A percentile compares a stretch with the other conserved stretches of the same genome.
Evolutionary conservation across 53 echinoderm and acorn worm genomes (phyloP).

Genomic region (Echinometra lucunter): DNA sequence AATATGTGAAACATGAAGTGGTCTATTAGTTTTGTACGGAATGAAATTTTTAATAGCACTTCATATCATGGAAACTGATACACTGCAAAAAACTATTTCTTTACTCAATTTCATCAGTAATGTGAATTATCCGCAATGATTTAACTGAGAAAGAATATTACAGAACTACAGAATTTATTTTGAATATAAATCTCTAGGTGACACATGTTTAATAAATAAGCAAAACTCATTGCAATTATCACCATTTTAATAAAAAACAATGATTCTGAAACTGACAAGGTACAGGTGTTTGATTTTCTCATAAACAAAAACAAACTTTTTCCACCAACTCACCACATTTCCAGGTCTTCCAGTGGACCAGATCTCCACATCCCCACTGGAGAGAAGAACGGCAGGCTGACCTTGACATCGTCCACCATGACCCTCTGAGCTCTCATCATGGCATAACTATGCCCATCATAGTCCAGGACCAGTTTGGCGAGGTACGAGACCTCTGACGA

Average conservation of each 20-base stretch:
- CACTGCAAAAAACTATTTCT: too few species aligned
- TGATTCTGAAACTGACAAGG: too few species aligned
- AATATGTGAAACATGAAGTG: too few species aligned
- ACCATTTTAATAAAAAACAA: neutral
- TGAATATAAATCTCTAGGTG: too few species aligned
- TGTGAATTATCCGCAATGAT: too few species aligned
- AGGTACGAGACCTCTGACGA: slow-evolving; percentile 73
- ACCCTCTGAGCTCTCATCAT: slow-evolving; percentile 64
- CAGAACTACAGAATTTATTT: too few species aligned
- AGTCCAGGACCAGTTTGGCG: slow-evolving; percentile 72
- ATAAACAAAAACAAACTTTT: neutral
- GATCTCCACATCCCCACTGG: slow-evolving; percentile 69
- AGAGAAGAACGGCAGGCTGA: slow-evolving; percentile 49
- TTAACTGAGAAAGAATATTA: too few species aligned
- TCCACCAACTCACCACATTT: slow-evolving; percentile 44
- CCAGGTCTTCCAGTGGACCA: slow-evolving; percentile 62
- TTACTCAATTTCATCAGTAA: too few species aligned
- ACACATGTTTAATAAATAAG: too few species aligned
- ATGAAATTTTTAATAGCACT: too few species aligned
- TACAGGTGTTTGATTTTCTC: neutral
- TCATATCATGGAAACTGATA: too few species aligned
- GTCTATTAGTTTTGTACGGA: too few species aligned
- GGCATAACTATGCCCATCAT: slow-evolving; percentile 60
- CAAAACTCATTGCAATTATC: neutral
- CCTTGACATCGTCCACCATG: slow-evolving; percentile 62